Conservation (phyloP, 2,888 invertebrate species). For the Eurois occulta region DNA sequence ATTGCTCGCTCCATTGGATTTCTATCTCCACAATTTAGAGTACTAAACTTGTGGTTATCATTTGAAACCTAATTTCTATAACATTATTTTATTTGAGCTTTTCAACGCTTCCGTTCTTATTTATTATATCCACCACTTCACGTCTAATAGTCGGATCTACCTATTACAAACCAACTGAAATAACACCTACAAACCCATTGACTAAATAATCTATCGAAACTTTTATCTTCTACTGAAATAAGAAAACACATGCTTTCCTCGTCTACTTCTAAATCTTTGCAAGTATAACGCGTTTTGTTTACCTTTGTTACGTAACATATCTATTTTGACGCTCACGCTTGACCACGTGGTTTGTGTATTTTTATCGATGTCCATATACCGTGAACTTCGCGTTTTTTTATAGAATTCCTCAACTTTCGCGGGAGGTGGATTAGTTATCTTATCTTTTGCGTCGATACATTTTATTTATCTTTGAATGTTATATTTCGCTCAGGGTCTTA, state of each 20-base stretch:
- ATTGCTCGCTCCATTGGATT: background rate
- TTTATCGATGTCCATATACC: slow-evolving; percentile 60
- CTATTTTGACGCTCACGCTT: slow-evolving; percentile 61
- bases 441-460: slow-evolving; percentile 13
- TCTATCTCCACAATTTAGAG: background rate
- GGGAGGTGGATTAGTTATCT: slow-evolving; percentile 13
- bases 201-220: slow-evolving; percentile 29
- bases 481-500: background rate
- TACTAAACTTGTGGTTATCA: background rate
- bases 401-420: slow-evolving; percentile 33
- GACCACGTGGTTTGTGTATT: slow-evolving; percentile 64
- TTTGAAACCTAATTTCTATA: background rate
- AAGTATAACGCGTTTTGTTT: slow-evolving; percentile 61
- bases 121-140: slow-evolving; percentile 20
- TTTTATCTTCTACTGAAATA: slow-evolving; percentile 33
- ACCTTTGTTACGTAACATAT: slow-evolving; percentile 59
- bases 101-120: slow-evolving; percentile 2
- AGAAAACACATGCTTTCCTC: slow-evolving; percentile 41
- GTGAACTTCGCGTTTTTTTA: slow-evolving; percentile 54
- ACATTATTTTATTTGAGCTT: background rate
- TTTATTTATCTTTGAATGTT: background rate
- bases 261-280: slow-evolving; percentile 43
- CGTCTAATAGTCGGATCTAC: slow-evolving; percentile 14
- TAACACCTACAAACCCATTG: slow-evolving; percentile 37
- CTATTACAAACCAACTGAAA: slow-evolving; percentile 33